Percentiles rank a stretch among this genome's conserved stretches.
These are phyloP conservation scores for Chrysotoxum bicinctum DNA, from an alignment of 2,888 invertebrate species.

Conservation along the genomic window DNA sequence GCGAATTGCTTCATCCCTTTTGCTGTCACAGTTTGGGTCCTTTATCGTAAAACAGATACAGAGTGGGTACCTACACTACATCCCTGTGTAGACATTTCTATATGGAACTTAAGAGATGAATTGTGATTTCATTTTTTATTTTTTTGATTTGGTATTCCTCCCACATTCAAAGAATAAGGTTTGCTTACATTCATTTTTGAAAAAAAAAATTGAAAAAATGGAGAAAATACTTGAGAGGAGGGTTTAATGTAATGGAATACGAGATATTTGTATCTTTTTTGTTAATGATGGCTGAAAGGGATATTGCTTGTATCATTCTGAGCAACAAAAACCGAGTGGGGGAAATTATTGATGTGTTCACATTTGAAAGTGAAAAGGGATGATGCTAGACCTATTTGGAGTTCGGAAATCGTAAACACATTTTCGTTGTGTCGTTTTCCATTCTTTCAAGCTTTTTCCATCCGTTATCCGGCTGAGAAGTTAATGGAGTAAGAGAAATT, in stretches of 20 bases:
- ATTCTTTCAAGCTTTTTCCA: neutral
- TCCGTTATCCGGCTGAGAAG: neutral
- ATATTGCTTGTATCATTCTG: constrained; percentile 32
- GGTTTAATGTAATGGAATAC: constrained; percentile 60
- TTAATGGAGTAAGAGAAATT: constrained; percentile 13
- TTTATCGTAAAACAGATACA: neutral
- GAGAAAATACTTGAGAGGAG: constrained; percentile 14
- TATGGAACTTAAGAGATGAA: constrained; percentile 61
- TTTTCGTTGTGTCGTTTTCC: neutral
- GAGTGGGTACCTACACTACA: neutral
- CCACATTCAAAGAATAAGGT: constrained; percentile 21
- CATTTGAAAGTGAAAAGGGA: constrained; percentile 17
- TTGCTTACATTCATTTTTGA: constrained; percentile 39
- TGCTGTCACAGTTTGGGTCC: constrained; percentile 57
- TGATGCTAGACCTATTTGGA: constrained; percentile 16
- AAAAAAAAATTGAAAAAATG: neutral
- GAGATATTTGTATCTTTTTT: constrained; percentile 40
- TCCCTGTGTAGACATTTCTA: constrained; percentile 52
- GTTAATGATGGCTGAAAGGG: constrained; percentile 40
- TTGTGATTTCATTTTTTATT: constrained; percentile 56
- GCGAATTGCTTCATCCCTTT: constrained; percentile 69
- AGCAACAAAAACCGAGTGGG: neutral
- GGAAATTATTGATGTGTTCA: constrained; percentile 30
- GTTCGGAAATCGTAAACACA: neutral
- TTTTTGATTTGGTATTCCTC: neutral